These are phyloP conservation scores for Hirtodrosophila histrioides DNA, from an alignment of 2,888 invertebrate genomes.

Conservation along the genomic window DNA sequence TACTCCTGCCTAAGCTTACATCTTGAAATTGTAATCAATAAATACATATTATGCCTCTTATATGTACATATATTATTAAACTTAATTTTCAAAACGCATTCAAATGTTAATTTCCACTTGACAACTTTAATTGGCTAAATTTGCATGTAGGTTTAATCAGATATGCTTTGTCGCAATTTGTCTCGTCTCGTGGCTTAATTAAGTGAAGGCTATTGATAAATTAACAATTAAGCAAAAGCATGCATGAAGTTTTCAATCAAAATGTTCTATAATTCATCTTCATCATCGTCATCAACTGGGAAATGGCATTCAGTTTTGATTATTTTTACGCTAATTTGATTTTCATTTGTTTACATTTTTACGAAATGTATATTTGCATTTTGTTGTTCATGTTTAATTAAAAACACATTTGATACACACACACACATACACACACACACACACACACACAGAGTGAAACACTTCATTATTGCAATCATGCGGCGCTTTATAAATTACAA, in stretches of 20 bases:
- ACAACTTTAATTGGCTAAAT: not conserved
- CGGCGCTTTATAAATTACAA: constrained; percentile 60
- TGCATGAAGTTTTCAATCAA: constrained; percentile 20
- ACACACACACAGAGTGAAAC: constrained; percentile 6
- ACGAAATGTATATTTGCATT: constrained; percentile 60
- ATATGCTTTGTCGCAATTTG: constrained; percentile 13
- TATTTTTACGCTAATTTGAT: constrained; percentile 58
- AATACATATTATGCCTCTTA: no score
- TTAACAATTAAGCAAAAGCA: constrained; percentile 18
- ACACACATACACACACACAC: constrained; percentile 1
- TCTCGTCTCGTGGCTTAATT: not conserved
- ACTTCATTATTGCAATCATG: constrained; percentile 64
- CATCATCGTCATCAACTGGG: constrained; percentile 12
- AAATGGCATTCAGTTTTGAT: constrained; percentile 18
- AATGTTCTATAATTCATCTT: constrained; percentile 22
- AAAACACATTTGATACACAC: constrained; percentile 58
- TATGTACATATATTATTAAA: not conserved
- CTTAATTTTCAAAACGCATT: not conserved
- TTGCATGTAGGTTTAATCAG: constrained; percentile 20
- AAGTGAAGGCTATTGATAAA: constrained; percentile 15
- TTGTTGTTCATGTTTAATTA: constrained; percentile 71
- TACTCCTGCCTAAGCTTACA: no score
- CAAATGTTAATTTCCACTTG: not conserved
- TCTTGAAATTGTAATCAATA: no score
- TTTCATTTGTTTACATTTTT: constrained; percentile 67